Percentiles rank a stretch among this genome's conserved stretches.
Evolutionary conservation across 2,888 invertebrate species (phyloP).

Genomic region (Gastracanthus pulcherrimus): DNA sequence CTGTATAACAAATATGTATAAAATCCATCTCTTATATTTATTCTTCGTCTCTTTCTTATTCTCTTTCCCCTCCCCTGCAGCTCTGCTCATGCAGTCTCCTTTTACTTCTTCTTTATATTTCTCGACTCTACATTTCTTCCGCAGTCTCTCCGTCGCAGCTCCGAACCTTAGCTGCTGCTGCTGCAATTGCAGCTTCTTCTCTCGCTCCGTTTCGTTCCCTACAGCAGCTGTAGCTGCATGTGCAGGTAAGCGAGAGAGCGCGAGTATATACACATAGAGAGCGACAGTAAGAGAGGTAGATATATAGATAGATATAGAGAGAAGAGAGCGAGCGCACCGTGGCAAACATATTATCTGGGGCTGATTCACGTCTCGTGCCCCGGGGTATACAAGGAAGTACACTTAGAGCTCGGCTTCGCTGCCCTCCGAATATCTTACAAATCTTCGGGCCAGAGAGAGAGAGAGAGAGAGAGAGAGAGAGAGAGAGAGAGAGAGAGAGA

Average conservation of each 20-base stretch:
- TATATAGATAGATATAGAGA: too few species aligned
- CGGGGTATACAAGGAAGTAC: conserved; percentile 70
- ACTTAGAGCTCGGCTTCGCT: conserved; percentile 62
- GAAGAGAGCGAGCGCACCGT: neutral
- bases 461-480: conserved; percentile 28
- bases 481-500: neutral
- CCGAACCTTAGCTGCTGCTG: neutral
- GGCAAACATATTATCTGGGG: conserved; percentile 25
- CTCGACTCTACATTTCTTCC: neutral
- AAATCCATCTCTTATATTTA: too few species aligned
- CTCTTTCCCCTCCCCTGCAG: neutral
- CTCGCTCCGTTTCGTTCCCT: neutral
- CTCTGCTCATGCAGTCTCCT: too few species aligned
- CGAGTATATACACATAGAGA: too few species aligned
- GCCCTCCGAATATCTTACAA: conserved; percentile 23
- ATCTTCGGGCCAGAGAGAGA: conserved; percentile 32
- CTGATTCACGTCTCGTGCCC: conserved; percentile 61
- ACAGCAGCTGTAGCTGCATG: neutral
- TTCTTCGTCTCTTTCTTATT: neutral
- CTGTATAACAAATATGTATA: neutral
- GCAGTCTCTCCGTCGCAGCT: too few species aligned
- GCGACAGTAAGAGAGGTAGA: neutral
- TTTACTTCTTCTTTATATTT: neutral
- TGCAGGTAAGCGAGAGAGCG: conserved; percentile 3
- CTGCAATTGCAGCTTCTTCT: neutral